Base-by-base conservation (phyloP, 2,797 vertebrate species). In the Salarias fasciatus region DNA sequence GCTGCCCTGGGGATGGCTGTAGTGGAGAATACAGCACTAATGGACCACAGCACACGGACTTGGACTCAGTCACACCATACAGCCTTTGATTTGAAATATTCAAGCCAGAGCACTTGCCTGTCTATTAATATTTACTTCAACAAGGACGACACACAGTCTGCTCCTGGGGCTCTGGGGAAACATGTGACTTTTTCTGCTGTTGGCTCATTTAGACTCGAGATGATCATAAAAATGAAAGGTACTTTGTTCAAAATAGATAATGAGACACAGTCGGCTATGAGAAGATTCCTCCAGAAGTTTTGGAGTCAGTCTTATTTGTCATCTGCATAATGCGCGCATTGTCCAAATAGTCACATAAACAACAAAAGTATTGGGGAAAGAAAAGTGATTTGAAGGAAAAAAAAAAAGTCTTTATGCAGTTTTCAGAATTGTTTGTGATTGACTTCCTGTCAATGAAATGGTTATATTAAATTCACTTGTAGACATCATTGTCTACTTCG, bases 71-170 rank as follows among this genome's bases (percentile, higher is more conserved):
- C 71, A 48, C 64, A 72, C 65, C 38, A 31, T 60, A 53, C 72
- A 66, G 69, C 43, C 71, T 67, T 46, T 63, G 66, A 72, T 87
- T 73, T 87, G 64, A 84, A 88, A 86, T 84, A 88, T 88, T 86
- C 63, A 82, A 88, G 79, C 65, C 72, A 62, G 42, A 44, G 28
- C 71, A 73, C 67, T 69, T 50, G 44, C 61, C 60, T 65, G 68
- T 70, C 82, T 67, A 79, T 84, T 80, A 81, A 77, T 89, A 86
- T 86, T 85, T 85, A 81, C 77, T 70, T 69, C 65, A 63, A 74
- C 72, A 55, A 66, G 67, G 40, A 9, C 62, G 51, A 60, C 65
- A 51, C 67, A 82, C 64, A 73, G 65, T 63, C 55, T 72, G 76
- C 57, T 73, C 45, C 9, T 41, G 33, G 36, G 53, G 69, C 66